Base-by-base conservation (phyloP, 1,140 invertebrate genomes). In the Drosophila baimaii region DNA sequence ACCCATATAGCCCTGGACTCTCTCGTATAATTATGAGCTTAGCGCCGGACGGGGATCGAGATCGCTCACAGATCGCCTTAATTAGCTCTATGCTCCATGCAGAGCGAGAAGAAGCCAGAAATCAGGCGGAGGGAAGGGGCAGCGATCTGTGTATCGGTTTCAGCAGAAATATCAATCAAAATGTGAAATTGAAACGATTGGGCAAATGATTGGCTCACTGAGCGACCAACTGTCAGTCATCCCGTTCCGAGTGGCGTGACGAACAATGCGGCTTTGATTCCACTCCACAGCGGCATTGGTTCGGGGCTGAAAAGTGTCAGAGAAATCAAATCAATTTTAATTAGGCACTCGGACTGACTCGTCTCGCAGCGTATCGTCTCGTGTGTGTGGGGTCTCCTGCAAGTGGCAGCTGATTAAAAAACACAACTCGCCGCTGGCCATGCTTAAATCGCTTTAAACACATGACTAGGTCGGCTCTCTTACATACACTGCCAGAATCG, bases 281-380 rank as follows among this genome's bases (percentile, higher is more conserved):
- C 62, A 62, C 19, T 29, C 17, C 25, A 58, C 31, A n/a, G 33
- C 31, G 1, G 17, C 23, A 27, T 13, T 33, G 31, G 13, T 39
- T 70, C 41, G 52, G 56, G 54, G 55, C 68, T 61, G 68, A 88
- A 86, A 88, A 90, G 84, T 89, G 84, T 89, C 84, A 89, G 84
- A 73, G 80, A 89, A 89, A 89, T 89, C 84, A 89, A 89, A 89
- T 89, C 84, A 89, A 89, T 89, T 89, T 89, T 89, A 89, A 89
- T 89, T 89, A 89, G 84, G 84, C 79, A 77, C 76, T 81, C 78
- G 77, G 76, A 61, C 52, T 61, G 43, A 54, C 19, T 83, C 73
- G 37, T 46, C 37, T 81, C 56, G 39, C 27, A 27, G 27, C 27
- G 27, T 27, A 27, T 81, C 69, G 31, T 44, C 37, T 81, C 49